Conservation (phyloP, 30 jellyfish, hydroid and myxozoan species). For the Cassiopea andromeda region DNA sequence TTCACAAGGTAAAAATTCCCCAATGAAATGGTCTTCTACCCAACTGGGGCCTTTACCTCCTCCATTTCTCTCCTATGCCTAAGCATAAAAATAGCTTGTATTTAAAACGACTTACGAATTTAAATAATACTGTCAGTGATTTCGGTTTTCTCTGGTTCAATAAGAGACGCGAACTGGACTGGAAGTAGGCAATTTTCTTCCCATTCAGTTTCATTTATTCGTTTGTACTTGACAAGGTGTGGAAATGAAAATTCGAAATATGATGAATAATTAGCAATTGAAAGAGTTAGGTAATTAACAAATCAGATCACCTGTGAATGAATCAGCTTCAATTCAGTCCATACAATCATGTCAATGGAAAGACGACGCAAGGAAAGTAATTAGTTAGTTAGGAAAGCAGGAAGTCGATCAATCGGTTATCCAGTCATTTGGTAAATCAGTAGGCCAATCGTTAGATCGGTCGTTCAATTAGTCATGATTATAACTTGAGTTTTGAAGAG, state of each 20-base stretch:
- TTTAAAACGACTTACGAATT: conserved; percentile 50
- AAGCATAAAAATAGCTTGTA: too few species aligned
- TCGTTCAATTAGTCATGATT: background rate
- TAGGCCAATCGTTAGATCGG: too few species aligned
- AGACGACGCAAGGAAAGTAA: background rate
- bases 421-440: too few species aligned
- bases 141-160: conserved; percentile 54
- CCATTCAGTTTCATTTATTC: conserved; percentile 52
- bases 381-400: background rate
- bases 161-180: conserved; percentile 76
- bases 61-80: too few species aligned
- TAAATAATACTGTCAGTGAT: conserved; percentile 51
- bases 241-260: too few species aligned
- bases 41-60: too few species aligned
- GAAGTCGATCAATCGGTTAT: background rate
- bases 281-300: too few species aligned
- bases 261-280: too few species aligned
- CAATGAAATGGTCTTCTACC: too few species aligned
- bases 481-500: too few species aligned
- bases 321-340: background rate
- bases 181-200: conserved; percentile 71
- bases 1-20: too few species aligned
- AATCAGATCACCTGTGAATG: background rate
- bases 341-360: too few species aligned
- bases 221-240: conserved; percentile 66